Evolutionary conservation across 1,140 invertebrate genomes (phyloP), one percentile per base, ranked within the genome.

Genomic region (Drosophila pseudoobscura): DNA sequence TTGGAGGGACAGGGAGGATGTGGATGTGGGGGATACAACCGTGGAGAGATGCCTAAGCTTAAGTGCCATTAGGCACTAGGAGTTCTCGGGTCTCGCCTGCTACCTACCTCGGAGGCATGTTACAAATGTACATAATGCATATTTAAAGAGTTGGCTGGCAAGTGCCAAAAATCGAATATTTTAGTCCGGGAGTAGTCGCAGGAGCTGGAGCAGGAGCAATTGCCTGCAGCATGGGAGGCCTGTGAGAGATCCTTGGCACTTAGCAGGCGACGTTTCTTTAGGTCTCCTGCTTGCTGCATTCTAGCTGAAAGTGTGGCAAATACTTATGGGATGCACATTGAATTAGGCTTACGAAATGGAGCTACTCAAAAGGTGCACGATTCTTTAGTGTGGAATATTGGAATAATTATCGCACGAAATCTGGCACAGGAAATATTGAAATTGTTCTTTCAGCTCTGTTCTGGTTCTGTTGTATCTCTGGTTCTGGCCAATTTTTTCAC

Each of bases 101-200:
- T 26, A 35, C 24, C 41, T 55, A 44, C 44, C 52, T 54, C 26
- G 29, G 31, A 39, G 61, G 50, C 68, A 61, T 87, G 77, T 71
- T 73, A 77, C 78, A 87, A 77, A 77, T 77, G 80, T 64, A 69
- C 80, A 87, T 85, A 85, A 85, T 85, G 80, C 80, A 85, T 85
- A 87, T 87, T 85, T 85, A 85, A 85, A 85, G 80, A 87, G 82
- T 75, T 85, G 74, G 50, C 78, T 82, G 80, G 80, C 69, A 85
- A 85, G 80, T 87, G 82, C 80, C 78, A 85, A 85, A 85, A 85
- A 85, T 85, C 80, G 82, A 85, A 85, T 85, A 85, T 87, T 87
- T 85, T 85, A 87, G 71, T 79, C 78, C 39, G 69, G 52, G 49
- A 69, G 45, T 15, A 69, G 53, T 66, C 56, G 56, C n/a, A 55